phyloP scores from a whole-genome alignment of 2,797 vertebrate genomes.

The Varecia variegata region DNA sequence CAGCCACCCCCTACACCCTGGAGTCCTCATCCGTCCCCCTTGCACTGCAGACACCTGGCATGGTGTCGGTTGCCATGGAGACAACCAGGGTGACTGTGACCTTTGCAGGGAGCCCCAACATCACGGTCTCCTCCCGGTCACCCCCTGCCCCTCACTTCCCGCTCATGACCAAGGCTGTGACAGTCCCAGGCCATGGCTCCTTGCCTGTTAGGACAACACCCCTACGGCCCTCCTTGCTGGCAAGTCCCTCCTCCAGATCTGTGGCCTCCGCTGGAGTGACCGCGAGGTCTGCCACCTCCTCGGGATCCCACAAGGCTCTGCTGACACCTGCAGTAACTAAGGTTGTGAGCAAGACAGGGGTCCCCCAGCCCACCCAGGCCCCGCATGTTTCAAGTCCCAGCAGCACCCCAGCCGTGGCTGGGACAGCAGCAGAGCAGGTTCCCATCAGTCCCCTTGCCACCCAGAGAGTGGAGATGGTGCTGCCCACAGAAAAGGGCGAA shows the following conservation, averaged over 20 bases:
- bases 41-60: background rate
- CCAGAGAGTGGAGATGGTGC: background rate
- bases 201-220: conserved; percentile 3
- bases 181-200: background rate
- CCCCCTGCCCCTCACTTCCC: conserved; percentile 37
- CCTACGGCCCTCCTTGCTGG: background rate
- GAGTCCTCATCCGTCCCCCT: background rate
- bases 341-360: background rate
- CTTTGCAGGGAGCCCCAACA: conserved; percentile 11
- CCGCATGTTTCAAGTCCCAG: background rate
- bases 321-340: background rate
- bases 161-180: conserved; percentile 69
- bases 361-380: background rate
- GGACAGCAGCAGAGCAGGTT: background rate
- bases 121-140: conserved; percentile 35
- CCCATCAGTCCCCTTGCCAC: background rate
- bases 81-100: conserved; percentile 33
- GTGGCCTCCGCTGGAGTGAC: background rate
- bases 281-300: background rate
- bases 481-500: background rate
- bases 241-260: conserved; percentile 37
- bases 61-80: background rate
- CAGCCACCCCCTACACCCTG: background rate
- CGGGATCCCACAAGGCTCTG: background rate
- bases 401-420: background rate